Evolutionary conservation across 1,140 invertebrate species (phyloP), one percentile per base, ranked within the genome.

Genomic region (Pachyrhynchus sulphureomaculatus): DNA sequence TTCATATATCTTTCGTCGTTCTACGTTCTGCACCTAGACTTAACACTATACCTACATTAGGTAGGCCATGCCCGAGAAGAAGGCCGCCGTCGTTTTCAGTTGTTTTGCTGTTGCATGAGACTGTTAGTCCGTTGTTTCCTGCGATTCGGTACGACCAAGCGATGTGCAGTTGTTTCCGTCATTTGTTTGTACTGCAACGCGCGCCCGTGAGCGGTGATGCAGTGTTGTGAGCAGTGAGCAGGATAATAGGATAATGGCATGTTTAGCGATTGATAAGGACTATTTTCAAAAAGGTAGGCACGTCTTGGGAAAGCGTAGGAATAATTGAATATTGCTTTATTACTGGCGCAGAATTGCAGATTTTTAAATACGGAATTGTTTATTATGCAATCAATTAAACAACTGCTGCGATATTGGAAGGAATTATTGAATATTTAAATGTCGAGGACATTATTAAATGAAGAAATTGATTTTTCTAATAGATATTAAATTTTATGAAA

Each of bases 1-100:
- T 57, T 57, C 54, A 57, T 57, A 57, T 57, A 45, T 55, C 37
- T 55, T 44, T 55, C 39, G 53, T 52, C 32, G 49, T 52, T 52
- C 49, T 33, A 52, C 36, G 37, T 47, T 57, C 54, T 57, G 54
- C 54, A 57, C 54, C 54, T 54, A 54, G 51, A 54, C 21, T 54
- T 57, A 45, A 47, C 36, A 57, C 54, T 57, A 47, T 47, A 24
- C 18, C 32, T 39, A 47, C 42, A 9, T 4, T 20, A 6, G 17
- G 12, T 15, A 18, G 13, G 32, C 41, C 37, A 57, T 57, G 54
- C 21, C 54, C 33, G 44, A 57, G 42, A 44, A 55, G 52, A 57
- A 57, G 54, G 54, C 54, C 54, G 54, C 23, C 44, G 41, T 41
- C 33, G 37, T 21, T 18, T 45, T 57, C 54, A 13, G 42, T 47